Evolutionary conservation across 2,797 vertebrate species (phyloP).

Genomic region (Melanotaenia trifasciata): DNA sequence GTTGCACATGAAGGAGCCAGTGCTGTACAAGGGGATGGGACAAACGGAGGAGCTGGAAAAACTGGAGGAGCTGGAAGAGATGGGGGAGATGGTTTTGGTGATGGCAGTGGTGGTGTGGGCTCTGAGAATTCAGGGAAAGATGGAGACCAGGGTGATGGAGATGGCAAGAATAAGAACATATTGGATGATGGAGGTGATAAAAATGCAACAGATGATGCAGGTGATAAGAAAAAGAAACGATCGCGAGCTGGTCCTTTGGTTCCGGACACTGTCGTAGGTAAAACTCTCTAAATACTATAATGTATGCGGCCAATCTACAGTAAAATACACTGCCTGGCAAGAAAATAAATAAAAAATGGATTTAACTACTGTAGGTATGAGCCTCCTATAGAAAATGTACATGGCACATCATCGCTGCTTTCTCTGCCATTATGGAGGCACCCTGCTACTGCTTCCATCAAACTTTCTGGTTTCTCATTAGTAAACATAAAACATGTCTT

Average conservation of each 20-base stretch:
- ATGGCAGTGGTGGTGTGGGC: slow-evolving; percentile 5
- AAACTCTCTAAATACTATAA: not conserved
- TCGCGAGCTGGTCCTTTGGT: slow-evolving; percentile 52
- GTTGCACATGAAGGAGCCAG: slow-evolving; percentile 31
- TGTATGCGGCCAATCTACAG: not conserved
- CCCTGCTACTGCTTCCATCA: too few relatives aligned
- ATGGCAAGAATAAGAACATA: slow-evolving; percentile 17
- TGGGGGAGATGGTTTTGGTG: not conserved
- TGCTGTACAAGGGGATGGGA: slow-evolving; percentile 1
- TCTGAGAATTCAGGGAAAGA: not conserved
- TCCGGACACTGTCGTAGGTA: slow-evolving; percentile 73
- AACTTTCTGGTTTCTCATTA: too few relatives aligned
- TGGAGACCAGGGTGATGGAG: slow-evolving; percentile 5
- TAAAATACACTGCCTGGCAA: not conserved
- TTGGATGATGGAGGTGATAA: slow-evolving; percentile 28
- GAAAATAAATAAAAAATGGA: too few relatives aligned
- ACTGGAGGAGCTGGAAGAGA: slow-evolving; percentile 13
- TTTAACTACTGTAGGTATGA: too few relatives aligned
- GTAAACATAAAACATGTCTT: too few relatives aligned
- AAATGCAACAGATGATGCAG: slow-evolving; percentile 25
- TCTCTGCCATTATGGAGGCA: too few relatives aligned
- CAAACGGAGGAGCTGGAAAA: slow-evolving; percentile 1
- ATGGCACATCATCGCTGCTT: too few relatives aligned
- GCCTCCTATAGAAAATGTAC: too few relatives aligned
- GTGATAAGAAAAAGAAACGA: slow-evolving; percentile 58